Percentiles rank a stretch among this genome's conserved stretches.
Conservation (phyloP, 2,797 vertebrate genomes). For the Anabas testudineus region DNA sequence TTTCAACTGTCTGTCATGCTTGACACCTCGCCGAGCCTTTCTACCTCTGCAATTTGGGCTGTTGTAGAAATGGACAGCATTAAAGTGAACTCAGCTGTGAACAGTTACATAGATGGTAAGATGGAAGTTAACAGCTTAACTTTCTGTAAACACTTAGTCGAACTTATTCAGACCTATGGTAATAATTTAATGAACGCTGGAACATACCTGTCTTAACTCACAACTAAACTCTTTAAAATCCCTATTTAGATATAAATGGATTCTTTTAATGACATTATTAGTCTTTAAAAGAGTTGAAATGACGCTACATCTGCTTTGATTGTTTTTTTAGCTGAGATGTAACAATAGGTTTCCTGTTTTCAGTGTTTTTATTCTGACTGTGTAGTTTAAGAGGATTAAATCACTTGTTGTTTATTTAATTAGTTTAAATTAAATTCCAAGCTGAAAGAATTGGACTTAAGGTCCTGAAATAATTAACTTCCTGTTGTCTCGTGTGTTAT, state of each 20-base stretch:
- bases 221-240: no score
- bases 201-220: no score
- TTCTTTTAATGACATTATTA: background rate
- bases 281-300: background rate
- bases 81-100: no score
- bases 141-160: no score
- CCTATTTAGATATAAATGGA: background rate
- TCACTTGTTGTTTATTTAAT: constrained; percentile 31
- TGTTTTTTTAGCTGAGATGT: background rate
- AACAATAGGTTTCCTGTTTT: constrained; percentile 15
- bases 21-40: no score
- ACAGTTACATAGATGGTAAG: no score
- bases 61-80: no score
- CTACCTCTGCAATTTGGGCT: no score
- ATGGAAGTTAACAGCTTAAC: no score
- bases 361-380: background rate
- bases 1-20: no score
- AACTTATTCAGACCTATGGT: no score
- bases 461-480: constrained; percentile 41
- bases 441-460: constrained; percentile 28
- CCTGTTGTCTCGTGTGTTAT: constrained; percentile 25
- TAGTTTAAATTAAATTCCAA: constrained; percentile 35
- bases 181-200: no score
- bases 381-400: constrained; percentile 38
- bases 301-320: background rate